These are phyloP conservation scores for Choristoneura fumiferana DNA, from an alignment of 1,140 invertebrate species.

Conservation along the genomic window DNA sequence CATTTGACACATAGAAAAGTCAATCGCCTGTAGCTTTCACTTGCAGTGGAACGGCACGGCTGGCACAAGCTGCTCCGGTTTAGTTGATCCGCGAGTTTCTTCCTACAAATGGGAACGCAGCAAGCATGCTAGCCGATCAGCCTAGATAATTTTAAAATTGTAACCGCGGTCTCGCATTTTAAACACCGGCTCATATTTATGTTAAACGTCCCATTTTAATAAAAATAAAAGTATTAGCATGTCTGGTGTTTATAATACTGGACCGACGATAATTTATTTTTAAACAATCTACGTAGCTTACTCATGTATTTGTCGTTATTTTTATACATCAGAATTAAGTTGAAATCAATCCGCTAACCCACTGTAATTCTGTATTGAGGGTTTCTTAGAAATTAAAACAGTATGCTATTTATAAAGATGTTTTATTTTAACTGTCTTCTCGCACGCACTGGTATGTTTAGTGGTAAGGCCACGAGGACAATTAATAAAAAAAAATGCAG, in stretches of 20 bases:
- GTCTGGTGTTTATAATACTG: conserved; percentile 48
- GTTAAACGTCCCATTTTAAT: conserved; percentile 24
- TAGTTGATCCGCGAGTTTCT: too few species aligned
- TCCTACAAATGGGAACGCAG: conserved; percentile 1
- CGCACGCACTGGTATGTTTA: background rate
- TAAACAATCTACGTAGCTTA: conserved; percentile 53
- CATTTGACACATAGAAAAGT: too few species aligned
- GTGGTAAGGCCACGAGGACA: too few species aligned
- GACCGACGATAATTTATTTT: conserved; percentile 48
- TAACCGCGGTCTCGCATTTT: conserved; percentile 39
- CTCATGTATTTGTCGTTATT: conserved; percentile 60
- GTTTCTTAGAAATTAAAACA: conserved; percentile 78
- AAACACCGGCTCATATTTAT: conserved; percentile 31
- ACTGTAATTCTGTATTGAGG: conserved; percentile 75
- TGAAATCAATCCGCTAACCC: conserved; percentile 74
- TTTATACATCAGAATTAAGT: conserved; percentile 73
- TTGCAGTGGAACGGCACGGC: too few species aligned
- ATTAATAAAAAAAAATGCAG: too few species aligned
- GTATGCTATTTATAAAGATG: conserved; percentile 69
- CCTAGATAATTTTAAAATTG: conserved; percentile 38
- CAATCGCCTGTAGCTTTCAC: too few species aligned
- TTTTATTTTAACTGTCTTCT: conserved; percentile 54
- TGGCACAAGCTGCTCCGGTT: too few species aligned
- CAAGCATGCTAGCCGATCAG: conserved; percentile 27
- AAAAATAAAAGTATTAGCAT: conserved; percentile 26